Evolutionary conservation across 2,113 vertebrate species (phyloP).

Genomic region (Pluvianellus socialis): DNA sequence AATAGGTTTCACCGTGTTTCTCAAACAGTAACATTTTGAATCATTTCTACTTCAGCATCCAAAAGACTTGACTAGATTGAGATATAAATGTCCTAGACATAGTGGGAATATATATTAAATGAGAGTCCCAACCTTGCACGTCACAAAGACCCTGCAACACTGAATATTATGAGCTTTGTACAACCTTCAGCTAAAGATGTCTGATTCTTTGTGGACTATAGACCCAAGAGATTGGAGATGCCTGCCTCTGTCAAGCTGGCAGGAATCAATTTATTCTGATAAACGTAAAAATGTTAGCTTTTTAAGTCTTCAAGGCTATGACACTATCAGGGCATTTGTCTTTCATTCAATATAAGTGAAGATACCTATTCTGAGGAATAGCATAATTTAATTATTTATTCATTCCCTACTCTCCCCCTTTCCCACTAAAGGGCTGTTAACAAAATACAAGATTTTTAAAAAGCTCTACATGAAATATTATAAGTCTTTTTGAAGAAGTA

Average conservation of each 20-base stretch:
- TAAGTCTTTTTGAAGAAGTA: background rate
- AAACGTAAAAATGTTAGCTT: background rate
- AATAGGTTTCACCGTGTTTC: background rate
- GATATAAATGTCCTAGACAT: background rate
- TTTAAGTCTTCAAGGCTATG: background rate
- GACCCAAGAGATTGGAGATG: background rate
- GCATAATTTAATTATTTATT: background rate
- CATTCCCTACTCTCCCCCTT: background rate
- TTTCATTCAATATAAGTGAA: background rate
- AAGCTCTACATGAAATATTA: background rate
- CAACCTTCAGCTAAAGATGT: background rate
- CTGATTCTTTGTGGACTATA: background rate
- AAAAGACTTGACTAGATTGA: background rate
- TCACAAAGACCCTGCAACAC: background rate
- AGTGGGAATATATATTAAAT: background rate
- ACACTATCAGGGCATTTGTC: background rate
- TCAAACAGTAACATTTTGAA: background rate
- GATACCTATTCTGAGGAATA: background rate
- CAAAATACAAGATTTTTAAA: background rate
- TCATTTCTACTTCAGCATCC: background rate
- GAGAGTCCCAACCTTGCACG: background rate
- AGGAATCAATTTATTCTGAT: conserved; percentile 1
- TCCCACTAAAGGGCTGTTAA: background rate
- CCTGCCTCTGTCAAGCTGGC: background rate
- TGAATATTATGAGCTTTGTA: background rate